Conservation (phyloP, 2,888 invertebrate genomes). For the Allophyes oxyacanthae region DNA sequence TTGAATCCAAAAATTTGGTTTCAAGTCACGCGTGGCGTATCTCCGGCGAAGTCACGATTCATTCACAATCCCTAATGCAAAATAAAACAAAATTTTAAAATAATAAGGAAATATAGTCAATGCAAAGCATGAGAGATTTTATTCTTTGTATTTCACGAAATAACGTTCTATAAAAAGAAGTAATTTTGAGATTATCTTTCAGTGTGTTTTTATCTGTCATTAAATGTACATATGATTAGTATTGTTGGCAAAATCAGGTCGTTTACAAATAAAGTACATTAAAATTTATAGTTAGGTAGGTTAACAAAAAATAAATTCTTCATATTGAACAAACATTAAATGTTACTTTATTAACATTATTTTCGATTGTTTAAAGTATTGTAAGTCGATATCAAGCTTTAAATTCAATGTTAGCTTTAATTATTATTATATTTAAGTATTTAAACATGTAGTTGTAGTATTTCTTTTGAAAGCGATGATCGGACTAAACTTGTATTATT, state of each 20-base stretch:
- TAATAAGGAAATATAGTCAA: conserved; percentile 39
- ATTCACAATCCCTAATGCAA: conserved; percentile 37
- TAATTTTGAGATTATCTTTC: too few relatives aligned
- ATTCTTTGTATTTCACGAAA: conserved; percentile 1
- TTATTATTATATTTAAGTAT: conserved; percentile 78
- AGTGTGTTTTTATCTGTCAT: too few relatives aligned
- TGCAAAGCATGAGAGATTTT: conserved; percentile 28
- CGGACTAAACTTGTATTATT: conserved; percentile 45
- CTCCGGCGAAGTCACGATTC: conserved; percentile 29
- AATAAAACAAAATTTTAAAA: conserved; percentile 44
- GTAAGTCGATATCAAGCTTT: conserved; percentile 87
- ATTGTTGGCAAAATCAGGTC: conserved; percentile 38
- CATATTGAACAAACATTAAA: conserved; percentile 24
- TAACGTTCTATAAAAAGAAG: too few relatives aligned
- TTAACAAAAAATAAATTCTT: conserved; percentile 16
- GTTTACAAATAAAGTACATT: conserved; percentile 28
- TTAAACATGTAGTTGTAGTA: conserved; percentile 60
- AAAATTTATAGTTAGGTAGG: conserved; percentile 36
- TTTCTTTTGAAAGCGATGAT: conserved; percentile 44
- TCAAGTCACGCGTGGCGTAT: conserved; percentile 44
- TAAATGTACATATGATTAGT: too few relatives aligned
- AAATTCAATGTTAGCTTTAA: conserved; percentile 89
- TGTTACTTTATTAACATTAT: conserved; percentile 51
- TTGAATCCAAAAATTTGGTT: conserved; percentile 39
- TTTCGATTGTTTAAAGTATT: conserved; percentile 63